Conservation (phyloP, 2,797 vertebrate species). For the Channa striata region DNA sequence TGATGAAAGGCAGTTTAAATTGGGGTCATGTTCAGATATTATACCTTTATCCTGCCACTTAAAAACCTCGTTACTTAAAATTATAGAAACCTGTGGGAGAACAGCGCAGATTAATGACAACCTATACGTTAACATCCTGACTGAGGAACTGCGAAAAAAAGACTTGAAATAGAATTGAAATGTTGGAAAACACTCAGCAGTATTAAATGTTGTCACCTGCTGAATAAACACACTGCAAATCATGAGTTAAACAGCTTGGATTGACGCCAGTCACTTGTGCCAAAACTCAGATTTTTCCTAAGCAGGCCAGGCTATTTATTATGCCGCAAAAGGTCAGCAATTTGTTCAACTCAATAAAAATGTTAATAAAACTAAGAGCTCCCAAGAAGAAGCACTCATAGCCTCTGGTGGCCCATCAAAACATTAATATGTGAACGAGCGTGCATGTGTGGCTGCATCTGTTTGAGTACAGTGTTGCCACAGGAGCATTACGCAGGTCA, state of each 20-base stretch:
- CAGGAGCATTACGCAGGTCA: slow-evolving; percentile 59
- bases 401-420: slow-evolving; percentile 56
- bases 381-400: slow-evolving; percentile 55
- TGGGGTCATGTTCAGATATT: slow-evolving; percentile 68
- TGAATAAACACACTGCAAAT: slow-evolving; percentile 77
- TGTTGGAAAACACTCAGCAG: slow-evolving; percentile 59
- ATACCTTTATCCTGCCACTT: slow-evolving; percentile 60
- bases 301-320: slow-evolving; percentile 77
- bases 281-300: slow-evolving; percentile 77
- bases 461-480: slow-evolving; percentile 23
- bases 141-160: slow-evolving; percentile 5
- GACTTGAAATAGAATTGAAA: slow-evolving; percentile 33
- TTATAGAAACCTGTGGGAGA: slow-evolving; percentile 34
- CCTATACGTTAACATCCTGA: slow-evolving; percentile 11
- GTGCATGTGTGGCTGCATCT: slow-evolving; percentile 27
- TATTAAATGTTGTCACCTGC: slow-evolving; percentile 75
- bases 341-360: slow-evolving; percentile 86
- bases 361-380: slow-evolving; percentile 87
- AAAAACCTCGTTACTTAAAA: slow-evolving; percentile 54
- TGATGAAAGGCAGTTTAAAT: slow-evolving; percentile 71
- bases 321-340: slow-evolving; percentile 81
- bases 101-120: slow-evolving; percentile 15
- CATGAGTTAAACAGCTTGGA: slow-evolving; percentile 74
- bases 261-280: slow-evolving; percentile 76
- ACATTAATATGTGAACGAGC: slow-evolving; percentile 36